Evolutionary conservation across 2,888 invertebrate species (phyloP).

Genomic region (Helleia helle): DNA sequence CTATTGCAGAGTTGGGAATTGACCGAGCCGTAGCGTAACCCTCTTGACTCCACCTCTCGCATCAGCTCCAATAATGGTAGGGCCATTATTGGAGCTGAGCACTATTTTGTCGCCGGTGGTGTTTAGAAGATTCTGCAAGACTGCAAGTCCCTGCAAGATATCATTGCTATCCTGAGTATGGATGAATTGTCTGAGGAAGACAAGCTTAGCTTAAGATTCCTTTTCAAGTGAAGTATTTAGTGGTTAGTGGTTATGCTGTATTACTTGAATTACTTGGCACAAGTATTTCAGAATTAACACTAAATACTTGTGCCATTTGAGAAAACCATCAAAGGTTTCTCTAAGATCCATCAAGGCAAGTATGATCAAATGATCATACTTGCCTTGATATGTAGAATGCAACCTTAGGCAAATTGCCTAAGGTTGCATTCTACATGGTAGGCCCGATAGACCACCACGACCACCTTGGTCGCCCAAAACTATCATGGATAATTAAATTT

Average conservation of each 20-base stretch:
- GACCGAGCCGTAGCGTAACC: constrained; percentile 97
- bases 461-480: constrained; percentile 39
- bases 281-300: too few relatives aligned
- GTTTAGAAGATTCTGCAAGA: constrained; percentile 95
- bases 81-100: constrained; percentile 90
- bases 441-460: constrained; percentile 84
- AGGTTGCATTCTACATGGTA: constrained; percentile 88
- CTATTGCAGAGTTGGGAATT: constrained; percentile 94
- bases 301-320: constrained; percentile 89
- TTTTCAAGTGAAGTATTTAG: constrained; percentile 95
- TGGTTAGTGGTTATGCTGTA: constrained; percentile 94
- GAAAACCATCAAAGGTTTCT: constrained; percentile 92
- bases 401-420: too few relatives aligned
- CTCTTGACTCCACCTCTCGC: constrained; percentile 94
- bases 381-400: too few relatives aligned
- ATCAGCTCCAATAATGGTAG: constrained; percentile 96
- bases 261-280: too few relatives aligned
- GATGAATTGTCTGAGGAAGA: constrained; percentile 94
- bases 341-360: constrained; percentile 87
- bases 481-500: constrained; percentile 2
- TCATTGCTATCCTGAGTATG: constrained; percentile 93
- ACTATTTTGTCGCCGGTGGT: constrained; percentile 91
- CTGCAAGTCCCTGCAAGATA: constrained; percentile 84
- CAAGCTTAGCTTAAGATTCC: constrained; percentile 93
- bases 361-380: too few relatives aligned